These are phyloP conservation scores for Seriola dumerili DNA, from an alignment of 2,113 vertebrate species.

Conservation along the genomic window DNA sequence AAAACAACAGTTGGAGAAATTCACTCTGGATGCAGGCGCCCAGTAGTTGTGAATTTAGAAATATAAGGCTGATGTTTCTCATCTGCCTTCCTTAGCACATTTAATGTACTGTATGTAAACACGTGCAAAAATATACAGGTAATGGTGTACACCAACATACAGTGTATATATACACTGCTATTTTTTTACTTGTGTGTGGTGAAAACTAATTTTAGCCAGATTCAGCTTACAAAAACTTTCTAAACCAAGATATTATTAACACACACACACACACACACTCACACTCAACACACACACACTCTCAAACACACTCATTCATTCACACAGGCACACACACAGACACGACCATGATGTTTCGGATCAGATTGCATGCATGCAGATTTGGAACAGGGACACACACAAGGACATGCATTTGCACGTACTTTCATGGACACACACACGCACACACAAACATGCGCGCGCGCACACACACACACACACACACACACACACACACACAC, in stretches of 20 bases:
- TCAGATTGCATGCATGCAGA: slow-evolving; percentile 19
- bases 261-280: no score
- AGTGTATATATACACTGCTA: not conserved
- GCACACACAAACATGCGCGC: slow-evolving; percentile 14
- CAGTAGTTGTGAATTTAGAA: no score
- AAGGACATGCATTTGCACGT: slow-evolving; percentile 26
- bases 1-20: not conserved
- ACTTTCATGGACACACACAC: slow-evolving; percentile 3
- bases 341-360: not conserved
- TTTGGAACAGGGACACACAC: not conserved
- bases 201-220: not conserved
- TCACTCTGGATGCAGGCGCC: not conserved
- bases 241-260: not conserved
- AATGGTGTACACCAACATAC: no score
- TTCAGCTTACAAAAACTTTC: not conserved
- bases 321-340: not conserved
- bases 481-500: slow-evolving; percentile 14
- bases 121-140: no score
- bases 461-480: not conserved
- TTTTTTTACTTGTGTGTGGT: not conserved
- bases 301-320: not conserved
- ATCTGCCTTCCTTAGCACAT: no score
- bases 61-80: no score
- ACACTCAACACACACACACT: not conserved
- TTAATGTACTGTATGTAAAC: no score